phyloP scores from a whole-genome alignment of 2,888 invertebrate genomes.

The Neoaliturus tenellus region DNA sequence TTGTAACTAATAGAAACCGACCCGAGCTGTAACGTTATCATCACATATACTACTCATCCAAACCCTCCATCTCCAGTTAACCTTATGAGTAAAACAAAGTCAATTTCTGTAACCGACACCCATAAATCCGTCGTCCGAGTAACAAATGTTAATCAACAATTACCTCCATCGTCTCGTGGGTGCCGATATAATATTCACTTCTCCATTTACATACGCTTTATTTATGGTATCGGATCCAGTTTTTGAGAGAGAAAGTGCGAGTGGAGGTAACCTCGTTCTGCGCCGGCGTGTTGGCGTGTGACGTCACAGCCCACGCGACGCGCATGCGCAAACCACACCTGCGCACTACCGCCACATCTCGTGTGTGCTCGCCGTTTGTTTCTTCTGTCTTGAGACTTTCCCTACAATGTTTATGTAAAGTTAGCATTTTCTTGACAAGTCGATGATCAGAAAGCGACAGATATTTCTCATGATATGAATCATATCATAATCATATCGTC shows the following conservation, averaged over 20 bases:
- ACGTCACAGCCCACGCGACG: constrained; percentile 48
- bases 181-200: constrained; percentile 41
- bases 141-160: constrained; percentile 24
- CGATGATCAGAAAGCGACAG: no score
- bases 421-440: no score
- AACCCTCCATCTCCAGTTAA: no score
- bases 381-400: no score
- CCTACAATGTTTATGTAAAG: no score
- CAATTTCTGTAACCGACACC: neutral
- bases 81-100: no score
- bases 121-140: neutral
- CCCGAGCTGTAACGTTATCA: no score
- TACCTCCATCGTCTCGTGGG: constrained; percentile 1
- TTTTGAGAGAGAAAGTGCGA: constrained; percentile 49
- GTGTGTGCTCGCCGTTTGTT: neutral
- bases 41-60: no score
- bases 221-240: constrained; percentile 50
- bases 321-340: constrained; percentile 19
- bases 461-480: no score
- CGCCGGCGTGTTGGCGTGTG: constrained; percentile 16
- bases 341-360: neutral
- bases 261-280: constrained; percentile 10
- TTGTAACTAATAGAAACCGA: no score
- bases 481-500: no score
- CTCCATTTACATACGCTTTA: constrained; percentile 42